Conservation (phyloP, 2,797 vertebrate species). For the Rhyacichthys aspro region DNA sequence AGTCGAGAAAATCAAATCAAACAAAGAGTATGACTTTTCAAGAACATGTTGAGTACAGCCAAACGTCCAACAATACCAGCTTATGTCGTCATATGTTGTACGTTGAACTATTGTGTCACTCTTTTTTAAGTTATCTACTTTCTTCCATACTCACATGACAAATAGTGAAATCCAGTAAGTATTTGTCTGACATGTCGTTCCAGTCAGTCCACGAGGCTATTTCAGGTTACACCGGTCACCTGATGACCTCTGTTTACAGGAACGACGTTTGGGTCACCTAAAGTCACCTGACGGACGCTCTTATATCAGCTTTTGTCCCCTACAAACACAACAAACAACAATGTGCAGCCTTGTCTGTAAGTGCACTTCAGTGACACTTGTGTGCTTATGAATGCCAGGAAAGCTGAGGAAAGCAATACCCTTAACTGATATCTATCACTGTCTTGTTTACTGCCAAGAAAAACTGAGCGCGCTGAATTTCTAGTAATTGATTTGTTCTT, state of each 20-base stretch:
- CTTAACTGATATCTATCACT: background rate
- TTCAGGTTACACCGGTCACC: constrained; percentile 27
- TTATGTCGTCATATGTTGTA: no score
- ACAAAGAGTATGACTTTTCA: no score
- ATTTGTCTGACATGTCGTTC: constrained; percentile 6
- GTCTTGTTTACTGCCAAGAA: background rate
- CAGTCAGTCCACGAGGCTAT: constrained; percentile 7
- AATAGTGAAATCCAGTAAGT: constrained; percentile 20
- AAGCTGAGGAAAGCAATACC: no score
- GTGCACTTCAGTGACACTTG: background rate
- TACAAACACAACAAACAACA: background rate
- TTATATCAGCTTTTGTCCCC: constrained; percentile 22
- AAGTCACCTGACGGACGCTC: constrained; percentile 5
- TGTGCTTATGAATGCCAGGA: no score
- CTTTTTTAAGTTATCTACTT: no score
- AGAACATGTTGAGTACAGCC: no score
- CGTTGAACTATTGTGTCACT: no score
- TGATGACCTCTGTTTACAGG: constrained; percentile 45
- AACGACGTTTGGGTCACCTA: constrained; percentile 26
- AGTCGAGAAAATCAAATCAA: no score
- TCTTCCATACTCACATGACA: no score
- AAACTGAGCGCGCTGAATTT: background rate
- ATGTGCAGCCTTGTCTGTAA: background rate
- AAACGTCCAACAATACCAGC: no score
- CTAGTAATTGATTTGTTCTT: background rate